These are phyloP conservation scores for Pseudopleuronectes americanus DNA, from an alignment of 2,797 vertebrate genomes.

Conservation along the genomic window DNA sequence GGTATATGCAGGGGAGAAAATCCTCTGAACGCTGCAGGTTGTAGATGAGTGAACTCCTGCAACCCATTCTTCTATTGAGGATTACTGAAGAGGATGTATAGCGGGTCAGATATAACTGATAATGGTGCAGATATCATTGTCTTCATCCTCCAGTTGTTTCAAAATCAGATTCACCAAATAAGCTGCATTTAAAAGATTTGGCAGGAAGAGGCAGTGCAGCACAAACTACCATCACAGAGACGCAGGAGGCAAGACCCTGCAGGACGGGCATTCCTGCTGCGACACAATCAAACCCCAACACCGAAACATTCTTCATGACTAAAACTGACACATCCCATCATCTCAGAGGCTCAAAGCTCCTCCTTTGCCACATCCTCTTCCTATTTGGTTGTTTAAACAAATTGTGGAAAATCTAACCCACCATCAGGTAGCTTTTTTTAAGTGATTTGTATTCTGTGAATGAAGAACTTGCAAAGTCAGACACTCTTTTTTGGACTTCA, in stretches of 20 bases:
- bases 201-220: constrained; percentile 41
- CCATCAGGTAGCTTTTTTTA: neutral
- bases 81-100: constrained; percentile 26
- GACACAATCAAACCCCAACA: constrained; percentile 54
- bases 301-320: constrained; percentile 50
- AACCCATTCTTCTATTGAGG: constrained; percentile 17
- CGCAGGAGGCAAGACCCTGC: constrained; percentile 71
- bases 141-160: constrained; percentile 4
- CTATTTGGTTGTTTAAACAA: constrained; percentile 4
- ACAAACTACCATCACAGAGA: constrained; percentile 56
- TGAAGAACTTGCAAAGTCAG: neutral
- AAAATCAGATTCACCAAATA: constrained; percentile 34
- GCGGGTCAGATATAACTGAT: constrained; percentile 45
- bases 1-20: neutral
- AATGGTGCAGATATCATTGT: neutral
- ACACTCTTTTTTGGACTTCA: neutral
- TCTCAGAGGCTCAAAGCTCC: constrained; percentile 12
- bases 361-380: constrained; percentile 6
- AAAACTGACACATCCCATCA: constrained; percentile 56
- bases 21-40: constrained; percentile 8
- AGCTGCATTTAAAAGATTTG: constrained; percentile 37
- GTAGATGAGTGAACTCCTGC: constrained; percentile 26
- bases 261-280: constrained; percentile 74
- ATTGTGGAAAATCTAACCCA: neutral
- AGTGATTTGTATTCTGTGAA: neutral